Conservation (phyloP, 1,140 invertebrate genomes). For the Heterodera carotae region DNA sequence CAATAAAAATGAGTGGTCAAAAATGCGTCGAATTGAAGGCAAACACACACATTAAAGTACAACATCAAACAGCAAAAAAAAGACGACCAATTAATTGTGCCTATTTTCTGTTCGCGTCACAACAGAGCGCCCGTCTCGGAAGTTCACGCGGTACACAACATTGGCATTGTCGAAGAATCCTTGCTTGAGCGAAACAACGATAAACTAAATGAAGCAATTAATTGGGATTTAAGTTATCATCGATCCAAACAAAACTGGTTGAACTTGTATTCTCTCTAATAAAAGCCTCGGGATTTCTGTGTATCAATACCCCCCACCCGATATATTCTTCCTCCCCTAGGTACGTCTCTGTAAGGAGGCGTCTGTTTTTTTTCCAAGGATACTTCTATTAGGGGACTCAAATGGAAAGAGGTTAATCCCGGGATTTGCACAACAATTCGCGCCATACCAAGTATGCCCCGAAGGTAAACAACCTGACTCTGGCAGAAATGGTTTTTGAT, state of each 20-base stretch:
- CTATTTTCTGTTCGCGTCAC: slow-evolving; percentile 40
- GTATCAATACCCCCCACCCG: too few relatives aligned
- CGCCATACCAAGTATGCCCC: neutral
- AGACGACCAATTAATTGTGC: neutral
- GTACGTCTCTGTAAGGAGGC: too few relatives aligned
- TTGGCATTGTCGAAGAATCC: slow-evolving; percentile 99
- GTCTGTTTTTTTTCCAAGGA: too few relatives aligned
- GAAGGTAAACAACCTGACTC: slow-evolving; percentile 75
- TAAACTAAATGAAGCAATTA: slow-evolving; percentile 75
- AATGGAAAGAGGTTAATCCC: too few relatives aligned
- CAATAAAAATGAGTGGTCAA: slow-evolving; percentile 2
- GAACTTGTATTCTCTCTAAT: too few relatives aligned
- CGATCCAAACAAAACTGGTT: too few relatives aligned
- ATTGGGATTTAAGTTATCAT: slow-evolving; percentile 24
- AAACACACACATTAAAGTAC: too few relatives aligned
- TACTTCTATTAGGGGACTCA: too few relatives aligned
- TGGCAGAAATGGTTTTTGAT: slow-evolving; percentile 87
- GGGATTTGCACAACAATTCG: too few relatives aligned
- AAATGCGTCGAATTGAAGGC: neutral
- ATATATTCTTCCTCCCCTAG: too few relatives aligned
- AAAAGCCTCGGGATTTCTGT: too few relatives aligned
- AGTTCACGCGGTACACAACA: slow-evolving; percentile 90
- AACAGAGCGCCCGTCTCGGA: slow-evolving; percentile 90
- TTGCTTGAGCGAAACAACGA: slow-evolving; percentile 97
- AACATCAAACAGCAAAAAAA: neutral